Conservation (phyloP, 2,113 vertebrate species). For the Hiodon tergisus region DNA sequence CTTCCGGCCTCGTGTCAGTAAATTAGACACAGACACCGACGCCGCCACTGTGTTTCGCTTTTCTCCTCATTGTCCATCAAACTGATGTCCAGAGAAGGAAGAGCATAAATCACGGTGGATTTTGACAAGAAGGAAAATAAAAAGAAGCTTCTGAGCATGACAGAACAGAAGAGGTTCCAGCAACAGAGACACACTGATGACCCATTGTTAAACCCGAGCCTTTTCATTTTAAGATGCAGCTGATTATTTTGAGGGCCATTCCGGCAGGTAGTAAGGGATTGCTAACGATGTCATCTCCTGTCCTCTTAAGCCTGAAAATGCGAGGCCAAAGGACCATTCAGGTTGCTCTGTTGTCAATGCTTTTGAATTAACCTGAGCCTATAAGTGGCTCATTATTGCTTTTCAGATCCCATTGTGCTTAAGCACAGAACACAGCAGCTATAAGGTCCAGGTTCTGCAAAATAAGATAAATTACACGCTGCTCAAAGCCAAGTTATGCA, state of each 20-base stretch:
- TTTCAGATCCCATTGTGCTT: background rate
- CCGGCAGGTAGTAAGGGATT: background rate
- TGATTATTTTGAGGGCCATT: background rate
- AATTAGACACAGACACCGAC: background rate
- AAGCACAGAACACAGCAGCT: no score
- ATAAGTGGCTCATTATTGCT: background rate
- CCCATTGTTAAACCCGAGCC: background rate
- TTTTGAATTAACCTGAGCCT: background rate
- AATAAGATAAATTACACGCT: background rate
- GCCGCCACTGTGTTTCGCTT: background rate
- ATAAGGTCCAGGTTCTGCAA: background rate
- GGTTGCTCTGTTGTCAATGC: background rate
- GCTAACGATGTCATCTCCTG: background rate
- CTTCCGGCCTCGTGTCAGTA: no score
- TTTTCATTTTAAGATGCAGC: background rate
- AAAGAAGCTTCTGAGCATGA: background rate
- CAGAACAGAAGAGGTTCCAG: background rate
- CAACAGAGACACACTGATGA: conserved; percentile 2
- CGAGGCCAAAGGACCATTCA: background rate
- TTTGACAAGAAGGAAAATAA: conserved; percentile 6
- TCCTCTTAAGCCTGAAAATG: conserved; percentile 2
- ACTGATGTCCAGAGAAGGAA: background rate
- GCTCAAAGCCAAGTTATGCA: background rate
- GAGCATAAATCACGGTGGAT: background rate
- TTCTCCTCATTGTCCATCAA: conserved; percentile 11